Percentiles rank a stretch among this genome's conserved stretches.
phyloP scores from a whole-genome alignment of 2,888 invertebrate genomes.

The Lampropteryx suffumata region DNA sequence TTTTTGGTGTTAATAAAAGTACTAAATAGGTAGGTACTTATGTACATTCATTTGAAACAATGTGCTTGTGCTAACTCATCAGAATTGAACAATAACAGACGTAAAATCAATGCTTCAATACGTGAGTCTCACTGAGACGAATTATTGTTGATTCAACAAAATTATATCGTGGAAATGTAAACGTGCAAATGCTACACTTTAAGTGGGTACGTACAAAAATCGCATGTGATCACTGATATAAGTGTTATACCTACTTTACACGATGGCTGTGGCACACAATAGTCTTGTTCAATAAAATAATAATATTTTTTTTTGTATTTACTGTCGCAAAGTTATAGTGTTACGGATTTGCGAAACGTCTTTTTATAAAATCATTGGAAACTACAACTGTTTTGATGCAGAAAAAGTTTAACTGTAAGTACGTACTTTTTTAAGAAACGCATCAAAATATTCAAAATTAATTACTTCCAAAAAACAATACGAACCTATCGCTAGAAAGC shows the following conservation, averaged over 20 bases:
- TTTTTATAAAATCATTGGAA: background rate
- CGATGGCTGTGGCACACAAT: slow-evolving; percentile 28
- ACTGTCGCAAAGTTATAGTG: too few species aligned
- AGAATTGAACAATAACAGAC: slow-evolving; percentile 40
- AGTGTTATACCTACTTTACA: slow-evolving; percentile 32
- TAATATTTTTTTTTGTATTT: background rate
- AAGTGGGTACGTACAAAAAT: slow-evolving; percentile 16
- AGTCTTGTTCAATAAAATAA: background rate
- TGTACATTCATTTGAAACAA: too few species aligned
- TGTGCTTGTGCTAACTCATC: slow-evolving; percentile 33
- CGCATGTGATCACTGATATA: slow-evolving; percentile 29
- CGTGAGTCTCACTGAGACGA: slow-evolving; percentile 59
- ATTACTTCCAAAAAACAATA: too few species aligned
- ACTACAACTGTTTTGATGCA: background rate
- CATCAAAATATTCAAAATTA: too few species aligned
- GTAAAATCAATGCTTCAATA: slow-evolving; percentile 49
- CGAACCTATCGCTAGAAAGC: too few species aligned
- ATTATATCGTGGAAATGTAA: slow-evolving; percentile 63
- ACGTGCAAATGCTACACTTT: slow-evolving; percentile 51
- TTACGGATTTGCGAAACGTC: background rate
- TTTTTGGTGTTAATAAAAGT: too few species aligned
- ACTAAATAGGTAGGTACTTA: too few species aligned
- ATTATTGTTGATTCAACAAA: slow-evolving; percentile 72
- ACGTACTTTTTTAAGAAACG: too few species aligned
- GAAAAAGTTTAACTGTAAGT: background rate